phyloP scores from a whole-genome alignment of 2,888 invertebrate genomes.

The Liopterus haemorrhoidalis region DNA sequence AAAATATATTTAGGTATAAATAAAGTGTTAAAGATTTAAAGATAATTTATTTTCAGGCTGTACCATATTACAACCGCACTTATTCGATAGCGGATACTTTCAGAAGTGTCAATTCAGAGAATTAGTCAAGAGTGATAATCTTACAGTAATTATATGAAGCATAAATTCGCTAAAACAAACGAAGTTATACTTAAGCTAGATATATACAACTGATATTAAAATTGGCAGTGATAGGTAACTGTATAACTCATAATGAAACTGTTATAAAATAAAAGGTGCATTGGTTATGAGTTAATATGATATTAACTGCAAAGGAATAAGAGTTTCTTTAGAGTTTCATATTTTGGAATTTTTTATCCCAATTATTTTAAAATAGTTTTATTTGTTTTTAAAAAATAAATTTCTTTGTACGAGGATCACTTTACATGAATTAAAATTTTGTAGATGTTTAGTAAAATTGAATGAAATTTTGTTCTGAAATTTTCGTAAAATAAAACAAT shows the following conservation, averaged over 20 bases:
- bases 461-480: background rate
- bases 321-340: background rate
- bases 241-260: background rate
- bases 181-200: constrained; percentile 11
- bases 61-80: constrained; percentile 15
- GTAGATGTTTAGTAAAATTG: constrained; percentile 1
- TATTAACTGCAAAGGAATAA: background rate
- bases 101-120: constrained; percentile 19
- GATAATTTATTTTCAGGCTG: constrained; percentile 15
- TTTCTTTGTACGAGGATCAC: background rate
- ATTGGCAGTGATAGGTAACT: constrained; percentile 18
- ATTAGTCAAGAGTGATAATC: constrained; percentile 13
- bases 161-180: background rate
- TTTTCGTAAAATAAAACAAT: constrained; percentile 4
- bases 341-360: background rate
- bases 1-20: no score
- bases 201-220: constrained; percentile 13
- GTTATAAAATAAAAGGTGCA: no score
- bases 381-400: background rate
- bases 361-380: background rate
- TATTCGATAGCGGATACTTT: constrained; percentile 17
- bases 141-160: constrained; percentile 2
- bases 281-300: background rate
- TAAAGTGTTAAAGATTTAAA: constrained; percentile 9
- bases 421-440: constrained; percentile 5